Evolutionary conservation across 2,113 vertebrate genomes (phyloP).

Genomic region (Dasyurus viverrinus): DNA sequence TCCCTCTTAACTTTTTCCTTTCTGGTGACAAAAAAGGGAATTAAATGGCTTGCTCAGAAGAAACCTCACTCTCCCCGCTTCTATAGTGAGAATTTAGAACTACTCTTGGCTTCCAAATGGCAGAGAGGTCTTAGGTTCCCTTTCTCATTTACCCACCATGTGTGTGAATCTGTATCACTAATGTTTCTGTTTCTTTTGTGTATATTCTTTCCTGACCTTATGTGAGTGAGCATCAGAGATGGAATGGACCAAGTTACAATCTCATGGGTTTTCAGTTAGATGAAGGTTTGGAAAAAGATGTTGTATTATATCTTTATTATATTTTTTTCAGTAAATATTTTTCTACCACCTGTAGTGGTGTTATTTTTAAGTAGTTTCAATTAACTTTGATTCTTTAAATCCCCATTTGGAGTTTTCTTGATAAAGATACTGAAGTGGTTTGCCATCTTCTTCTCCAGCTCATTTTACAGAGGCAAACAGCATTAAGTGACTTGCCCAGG

Average conservation of each 20-base stretch:
- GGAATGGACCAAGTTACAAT: not conserved
- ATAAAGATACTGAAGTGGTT: too few relatives aligned
- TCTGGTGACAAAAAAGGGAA: not conserved
- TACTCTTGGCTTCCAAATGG: not conserved
- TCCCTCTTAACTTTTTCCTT: not conserved
- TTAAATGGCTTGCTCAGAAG: too few relatives aligned
- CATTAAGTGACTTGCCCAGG: too few relatives aligned
- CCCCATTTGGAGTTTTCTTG: not conserved
- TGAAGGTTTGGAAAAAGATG: not conserved
- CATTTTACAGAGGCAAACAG: too few relatives aligned
- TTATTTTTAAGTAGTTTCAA: not conserved
- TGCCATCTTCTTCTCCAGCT: too few relatives aligned
- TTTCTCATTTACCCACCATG: not conserved
- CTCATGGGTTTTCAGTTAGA: not conserved
- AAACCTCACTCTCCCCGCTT: not conserved
- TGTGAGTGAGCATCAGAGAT: not conserved
- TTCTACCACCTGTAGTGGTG: not conserved
- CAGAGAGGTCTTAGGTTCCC: not conserved
- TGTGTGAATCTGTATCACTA: not conserved
- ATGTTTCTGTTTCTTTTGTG: not conserved
- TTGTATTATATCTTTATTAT: not conserved
- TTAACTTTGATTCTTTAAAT: fast-evolving
- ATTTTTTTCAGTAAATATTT: not conserved
- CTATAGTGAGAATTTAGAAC: not conserved
- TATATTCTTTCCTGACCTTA: not conserved